Evolutionary conservation across 2,113 vertebrate species (phyloP).

Genomic region (Onychostoma macrolepis): DNA sequence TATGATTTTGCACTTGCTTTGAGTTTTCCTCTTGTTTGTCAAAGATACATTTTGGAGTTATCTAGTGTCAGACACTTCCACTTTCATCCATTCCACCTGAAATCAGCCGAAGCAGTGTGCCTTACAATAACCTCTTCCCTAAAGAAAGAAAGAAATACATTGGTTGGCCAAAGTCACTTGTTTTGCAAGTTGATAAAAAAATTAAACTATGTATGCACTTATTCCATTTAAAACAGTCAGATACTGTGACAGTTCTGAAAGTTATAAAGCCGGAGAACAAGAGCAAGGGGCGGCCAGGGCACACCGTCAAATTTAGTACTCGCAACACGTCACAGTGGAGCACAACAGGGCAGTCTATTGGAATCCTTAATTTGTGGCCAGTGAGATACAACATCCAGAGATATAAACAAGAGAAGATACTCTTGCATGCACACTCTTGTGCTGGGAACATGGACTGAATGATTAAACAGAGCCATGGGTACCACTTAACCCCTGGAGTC

Average conservation of each 20-base stretch:
- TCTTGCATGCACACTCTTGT: conserved; percentile 72
- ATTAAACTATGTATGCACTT: neutral
- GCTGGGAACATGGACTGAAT: conserved; percentile 70
- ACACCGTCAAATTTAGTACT: conserved; percentile 67
- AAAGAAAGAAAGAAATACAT: neutral
- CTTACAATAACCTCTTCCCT: neutral
- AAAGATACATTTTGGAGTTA: neutral
- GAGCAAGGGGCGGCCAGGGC: conserved; percentile 63
- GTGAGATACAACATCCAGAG: conserved; percentile 73
- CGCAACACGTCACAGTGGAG: conserved; percentile 70
- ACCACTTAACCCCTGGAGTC: conserved; percentile 75
- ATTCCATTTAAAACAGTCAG: conserved; percentile 43
- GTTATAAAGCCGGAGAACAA: conserved; percentile 64
- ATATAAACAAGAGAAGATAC: conserved; percentile 74
- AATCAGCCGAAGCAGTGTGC: neutral
- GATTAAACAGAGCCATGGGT: conserved; percentile 67
- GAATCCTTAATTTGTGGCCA: conserved; percentile 78
- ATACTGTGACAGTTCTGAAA: conserved; percentile 59
- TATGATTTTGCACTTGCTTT: neutral
- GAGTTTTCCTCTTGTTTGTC: conserved; percentile 21
- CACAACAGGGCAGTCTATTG: conserved; percentile 72
- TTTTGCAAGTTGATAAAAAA: neutral
- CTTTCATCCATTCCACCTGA: conserved; percentile 15
- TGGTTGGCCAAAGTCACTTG: neutral
- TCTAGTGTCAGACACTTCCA: neutral